Conservation (phyloP, 2,888 invertebrate genomes). For the Aproaerema taeniolella region DNA sequence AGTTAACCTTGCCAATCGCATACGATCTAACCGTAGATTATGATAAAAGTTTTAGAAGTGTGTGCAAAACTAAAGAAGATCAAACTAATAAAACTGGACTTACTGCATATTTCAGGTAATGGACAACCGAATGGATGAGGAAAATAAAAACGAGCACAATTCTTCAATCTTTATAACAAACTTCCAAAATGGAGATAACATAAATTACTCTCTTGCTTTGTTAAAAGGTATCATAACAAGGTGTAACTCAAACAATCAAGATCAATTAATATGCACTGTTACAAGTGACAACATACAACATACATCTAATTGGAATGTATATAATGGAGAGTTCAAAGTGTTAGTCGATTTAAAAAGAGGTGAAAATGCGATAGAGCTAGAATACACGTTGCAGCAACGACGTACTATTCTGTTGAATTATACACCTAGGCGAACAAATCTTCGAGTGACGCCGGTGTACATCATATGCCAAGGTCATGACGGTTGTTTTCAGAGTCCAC, state of each 20-base stretch:
- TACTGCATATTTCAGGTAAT: slow-evolving; percentile 63
- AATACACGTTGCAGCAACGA: slow-evolving; percentile 66
- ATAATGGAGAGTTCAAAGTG: slow-evolving; percentile 83
- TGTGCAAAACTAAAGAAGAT: slow-evolving; percentile 29
- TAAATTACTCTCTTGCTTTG: slow-evolving; percentile 79
- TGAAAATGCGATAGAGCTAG: slow-evolving; percentile 79
- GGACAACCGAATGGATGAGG: slow-evolving; percentile 65
- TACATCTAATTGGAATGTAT: slow-evolving; percentile 78
- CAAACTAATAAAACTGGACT: slow-evolving; percentile 23
- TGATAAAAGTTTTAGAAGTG: background rate
- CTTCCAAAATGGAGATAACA: slow-evolving; percentile 78
- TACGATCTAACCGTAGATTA: slow-evolving; percentile 22
- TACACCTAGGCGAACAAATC: slow-evolving; percentile 75
- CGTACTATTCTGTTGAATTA: slow-evolving; percentile 73
- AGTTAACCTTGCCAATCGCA: slow-evolving; percentile 32
- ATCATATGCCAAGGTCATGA: slow-evolving; percentile 89
- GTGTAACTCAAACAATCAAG: slow-evolving; percentile 57
- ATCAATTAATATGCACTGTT: slow-evolving; percentile 58
- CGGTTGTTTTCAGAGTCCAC: slow-evolving; percentile 85
- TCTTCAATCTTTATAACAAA: slow-evolving; percentile 74
- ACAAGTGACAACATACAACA: slow-evolving; percentile 54
- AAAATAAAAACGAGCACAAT: slow-evolving; percentile 60
- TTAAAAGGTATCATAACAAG: slow-evolving; percentile 78
- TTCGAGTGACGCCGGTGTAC: slow-evolving; percentile 87
- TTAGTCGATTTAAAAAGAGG: slow-evolving; percentile 80